These are phyloP conservation scores for Hoplostethus atlanticus DNA, from an alignment of 2,797 vertebrate species.

Conservation along the genomic window DNA sequence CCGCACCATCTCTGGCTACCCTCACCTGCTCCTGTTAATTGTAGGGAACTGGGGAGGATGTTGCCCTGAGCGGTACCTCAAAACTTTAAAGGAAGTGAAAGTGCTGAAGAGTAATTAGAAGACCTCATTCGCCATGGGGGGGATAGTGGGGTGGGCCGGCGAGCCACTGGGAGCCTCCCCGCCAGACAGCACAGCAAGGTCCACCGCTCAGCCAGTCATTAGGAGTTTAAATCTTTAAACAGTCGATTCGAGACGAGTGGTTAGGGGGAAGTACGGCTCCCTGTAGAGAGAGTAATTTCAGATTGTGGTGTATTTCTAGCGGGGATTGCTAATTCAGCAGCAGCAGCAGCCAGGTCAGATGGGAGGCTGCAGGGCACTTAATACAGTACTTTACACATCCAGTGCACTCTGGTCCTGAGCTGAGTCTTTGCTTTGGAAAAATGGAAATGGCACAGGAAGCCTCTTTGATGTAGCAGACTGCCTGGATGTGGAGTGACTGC, in stretches of 20 bases:
- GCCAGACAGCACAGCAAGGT: slow-evolving; percentile 51
- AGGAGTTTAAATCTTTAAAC: slow-evolving; percentile 67
- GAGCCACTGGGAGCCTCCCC: slow-evolving; percentile 47
- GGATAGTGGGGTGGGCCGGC: not conserved
- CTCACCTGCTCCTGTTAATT: slow-evolving; percentile 13
- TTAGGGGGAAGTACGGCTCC: slow-evolving; percentile 41
- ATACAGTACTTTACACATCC: slow-evolving; percentile 37
- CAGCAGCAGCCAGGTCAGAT: slow-evolving; percentile 44
- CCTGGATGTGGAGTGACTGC: slow-evolving; percentile 3
- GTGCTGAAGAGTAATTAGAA: slow-evolving; percentile 69
- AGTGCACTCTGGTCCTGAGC: slow-evolving; percentile 25
- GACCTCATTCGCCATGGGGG: slow-evolving; percentile 28
- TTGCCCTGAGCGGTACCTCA: slow-evolving; percentile 10
- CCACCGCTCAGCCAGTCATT: slow-evolving; percentile 61
- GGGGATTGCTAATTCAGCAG: slow-evolving; percentile 69
- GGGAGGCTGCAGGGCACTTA: slow-evolving; percentile 61
- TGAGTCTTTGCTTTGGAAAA: not conserved
- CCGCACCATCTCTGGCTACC: not conserved
- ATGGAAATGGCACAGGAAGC: slow-evolving; percentile 26
- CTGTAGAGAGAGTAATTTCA: slow-evolving; percentile 60
- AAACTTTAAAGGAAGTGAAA: slow-evolving; percentile 54
- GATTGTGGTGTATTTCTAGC: slow-evolving; percentile 46
- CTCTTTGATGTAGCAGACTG: slow-evolving; percentile 41
- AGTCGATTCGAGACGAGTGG: slow-evolving; percentile 54
- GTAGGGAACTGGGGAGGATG: not conserved